Base-by-base conservation (phyloP, 2,888 invertebrate species). In the Ophonus ardosiacus region DNA sequence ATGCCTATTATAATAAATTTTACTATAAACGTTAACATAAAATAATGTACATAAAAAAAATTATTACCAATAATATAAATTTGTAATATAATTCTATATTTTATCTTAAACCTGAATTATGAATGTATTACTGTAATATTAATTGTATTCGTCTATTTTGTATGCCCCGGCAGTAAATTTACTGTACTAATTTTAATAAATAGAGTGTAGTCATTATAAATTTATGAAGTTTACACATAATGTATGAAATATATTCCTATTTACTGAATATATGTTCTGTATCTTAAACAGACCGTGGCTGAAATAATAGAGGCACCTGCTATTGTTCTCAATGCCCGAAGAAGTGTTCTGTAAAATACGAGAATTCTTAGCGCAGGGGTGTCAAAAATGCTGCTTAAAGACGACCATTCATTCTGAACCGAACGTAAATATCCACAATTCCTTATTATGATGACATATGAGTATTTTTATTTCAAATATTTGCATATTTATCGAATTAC, bases 301-400 rank as follows among this genome's bases (percentile, higher is more conserved):
- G 56, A 76, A 76, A 76, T 76, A 76, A 76, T 76, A 76, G 56
- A 76, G 15, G 56, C 17, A 76, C 56, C 76, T 76, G 76, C 51
- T 21, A 76, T 76, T 76, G 76, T 76, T 76, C 76, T 76, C 71
- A 71, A 63, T 63, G 24, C 63, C 18, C 18, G 21, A 63, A 63
- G 68, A 68, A 68, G 15, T 38, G 38, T 38, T 51, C 10, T 21
- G 31, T 13, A 38, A 68, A 17, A 51, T 51, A 18, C 76, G 51
- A 21, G n/a, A 76, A 76, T 38, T 76, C 24, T 68, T 68, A 68
- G 8, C 10, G 43, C 15, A 71, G 38, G 31, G 40, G 43, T 40
- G 51, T 74, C 74, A 74, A 74, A 74, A 74, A 13, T 15, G 10
- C 51, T 74, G 31, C 63, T 24, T 68, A 13, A 13, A 68, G n/a